Conservation (phyloP, 2,113 vertebrate species). For the Psettodes erumei region DNA sequence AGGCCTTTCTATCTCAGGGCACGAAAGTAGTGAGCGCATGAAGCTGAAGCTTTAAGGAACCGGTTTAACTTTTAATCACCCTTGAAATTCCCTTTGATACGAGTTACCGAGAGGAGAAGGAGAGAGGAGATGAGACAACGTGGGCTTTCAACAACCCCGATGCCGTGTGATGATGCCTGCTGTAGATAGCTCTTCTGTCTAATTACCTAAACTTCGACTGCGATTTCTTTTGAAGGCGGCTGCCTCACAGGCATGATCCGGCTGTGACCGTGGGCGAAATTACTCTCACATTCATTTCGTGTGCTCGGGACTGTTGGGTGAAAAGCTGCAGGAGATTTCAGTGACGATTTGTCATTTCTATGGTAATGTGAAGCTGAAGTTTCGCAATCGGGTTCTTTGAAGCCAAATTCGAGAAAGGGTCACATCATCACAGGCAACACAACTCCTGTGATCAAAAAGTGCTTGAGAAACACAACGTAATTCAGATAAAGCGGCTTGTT, state of each 20-base stretch:
- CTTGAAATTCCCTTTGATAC: conserved; percentile 77
- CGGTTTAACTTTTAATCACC: conserved; percentile 78
- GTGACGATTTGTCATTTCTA: conserved; percentile 67
- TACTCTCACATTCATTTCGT: conserved; percentile 59
- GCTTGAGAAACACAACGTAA: conserved; percentile 19
- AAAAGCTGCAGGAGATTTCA: conserved; percentile 64
- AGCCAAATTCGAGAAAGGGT: conserved; percentile 40
- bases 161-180: conserved; percentile 57
- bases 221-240: conserved; percentile 72
- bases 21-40: conserved; percentile 14
- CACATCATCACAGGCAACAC: conserved; percentile 22
- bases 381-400: conserved; percentile 59
- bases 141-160: conserved; percentile 40
- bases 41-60: conserved; percentile 56
- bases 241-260: conserved; percentile 66
- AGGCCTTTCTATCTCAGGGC: not conserved
- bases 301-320: conserved; percentile 45
- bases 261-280: conserved; percentile 61
- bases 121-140: conserved; percentile 63
- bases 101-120: conserved; percentile 50
- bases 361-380: conserved; percentile 64
- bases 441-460: conserved; percentile 38
- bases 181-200: conserved; percentile 69
- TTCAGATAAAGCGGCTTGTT: conserved; percentile 10
- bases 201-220: conserved; percentile 76